These are phyloP conservation scores for Myrmecophaga tridactyla DNA, from an alignment of 2,113 vertebrate species.

Conservation along the genomic window DNA sequence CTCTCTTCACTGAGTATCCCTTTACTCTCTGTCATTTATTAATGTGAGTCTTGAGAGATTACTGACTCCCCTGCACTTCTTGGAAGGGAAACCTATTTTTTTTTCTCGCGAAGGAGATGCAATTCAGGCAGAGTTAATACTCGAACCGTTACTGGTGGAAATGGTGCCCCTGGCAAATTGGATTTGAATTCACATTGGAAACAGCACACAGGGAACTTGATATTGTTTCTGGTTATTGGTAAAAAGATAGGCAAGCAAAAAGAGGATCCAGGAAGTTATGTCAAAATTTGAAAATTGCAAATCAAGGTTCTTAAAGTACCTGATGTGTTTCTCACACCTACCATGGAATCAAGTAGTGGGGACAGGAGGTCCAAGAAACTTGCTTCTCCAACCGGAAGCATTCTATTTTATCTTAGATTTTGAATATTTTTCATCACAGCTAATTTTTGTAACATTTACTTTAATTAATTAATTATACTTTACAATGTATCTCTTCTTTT, in stretches of 20 bases:
- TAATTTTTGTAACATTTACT: background rate
- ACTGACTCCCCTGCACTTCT: background rate
- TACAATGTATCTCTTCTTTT: background rate
- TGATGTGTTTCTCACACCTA: background rate
- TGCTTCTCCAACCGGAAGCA: background rate
- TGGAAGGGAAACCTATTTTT: background rate
- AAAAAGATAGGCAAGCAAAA: background rate
- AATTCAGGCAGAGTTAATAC: background rate
- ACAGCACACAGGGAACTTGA: background rate
- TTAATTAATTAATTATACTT: background rate
- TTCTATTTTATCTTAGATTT: background rate
- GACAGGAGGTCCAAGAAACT: background rate
- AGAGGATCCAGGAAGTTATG: background rate
- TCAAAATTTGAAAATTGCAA: background rate
- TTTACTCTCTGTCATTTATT: background rate
- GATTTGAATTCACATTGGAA: background rate
- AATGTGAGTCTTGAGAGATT: background rate
- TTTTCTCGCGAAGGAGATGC: background rate
- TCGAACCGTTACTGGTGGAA: background rate
- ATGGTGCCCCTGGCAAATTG: background rate
- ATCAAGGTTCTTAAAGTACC: background rate
- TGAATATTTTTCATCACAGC: background rate
- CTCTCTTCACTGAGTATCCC: background rate
- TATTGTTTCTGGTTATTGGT: background rate
- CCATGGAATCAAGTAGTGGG: background rate